Conservation (phyloP, 1,140 invertebrate genomes). For the Mamestra configurata region DNA sequence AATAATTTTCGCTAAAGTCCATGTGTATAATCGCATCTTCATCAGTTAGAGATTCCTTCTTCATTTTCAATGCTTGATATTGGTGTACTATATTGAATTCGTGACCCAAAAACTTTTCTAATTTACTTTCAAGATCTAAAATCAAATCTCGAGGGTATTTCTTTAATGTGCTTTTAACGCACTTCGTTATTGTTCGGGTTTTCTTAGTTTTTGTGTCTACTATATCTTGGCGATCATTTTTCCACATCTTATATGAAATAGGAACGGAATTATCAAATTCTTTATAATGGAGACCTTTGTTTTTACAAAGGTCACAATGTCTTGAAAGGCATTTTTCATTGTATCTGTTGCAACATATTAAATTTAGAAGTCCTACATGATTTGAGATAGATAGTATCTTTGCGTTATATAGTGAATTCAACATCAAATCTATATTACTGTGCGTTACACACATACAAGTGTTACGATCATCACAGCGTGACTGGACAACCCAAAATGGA, state of each 20-base stretch:
- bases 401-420: background rate
- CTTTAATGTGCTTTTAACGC: background rate
- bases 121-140: background rate
- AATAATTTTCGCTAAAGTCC: conserved; percentile 49
- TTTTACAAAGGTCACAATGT: background rate
- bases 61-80: background rate
- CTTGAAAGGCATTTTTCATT: background rate
- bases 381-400: background rate
- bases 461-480: background rate
- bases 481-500: background rate
- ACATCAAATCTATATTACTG: background rate
- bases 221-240: background rate
- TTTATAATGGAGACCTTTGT: background rate
- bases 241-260: background rate
- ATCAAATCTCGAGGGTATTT: background rate
- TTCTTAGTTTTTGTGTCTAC: background rate
- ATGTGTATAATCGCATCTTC: background rate
- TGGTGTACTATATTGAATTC: conserved; percentile 12
- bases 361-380: background rate
- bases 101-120: conserved; percentile 3
- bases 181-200: background rate
- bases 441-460: background rate
- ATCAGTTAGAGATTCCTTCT: background rate
- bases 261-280: background rate
- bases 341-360: background rate